These are phyloP conservation scores for Iphiclides podalirius DNA, from an alignment of 2,888 invertebrate species.

Conservation along the genomic window DNA sequence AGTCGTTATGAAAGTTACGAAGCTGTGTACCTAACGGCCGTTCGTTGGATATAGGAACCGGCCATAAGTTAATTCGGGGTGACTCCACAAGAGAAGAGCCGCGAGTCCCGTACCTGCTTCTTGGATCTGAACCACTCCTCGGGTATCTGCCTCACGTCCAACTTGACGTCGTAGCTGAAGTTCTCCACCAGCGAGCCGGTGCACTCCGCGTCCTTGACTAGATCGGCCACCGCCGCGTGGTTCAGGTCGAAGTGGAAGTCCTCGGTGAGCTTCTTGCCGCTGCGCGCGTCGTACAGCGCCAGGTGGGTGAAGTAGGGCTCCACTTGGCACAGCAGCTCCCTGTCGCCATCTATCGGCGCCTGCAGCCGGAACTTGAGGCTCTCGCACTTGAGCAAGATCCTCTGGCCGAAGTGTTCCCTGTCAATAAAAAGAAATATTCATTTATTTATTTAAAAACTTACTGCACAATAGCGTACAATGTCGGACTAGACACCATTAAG, in stretches of 20 bases:
- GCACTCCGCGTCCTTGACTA: slow-evolving; percentile 71
- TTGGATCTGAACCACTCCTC: slow-evolving; percentile 87
- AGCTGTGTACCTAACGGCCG: too few species aligned
- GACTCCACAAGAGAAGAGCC: too few species aligned
- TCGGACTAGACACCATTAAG: too few species aligned
- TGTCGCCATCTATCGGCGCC: slow-evolving; percentile 87
- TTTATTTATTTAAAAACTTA: too few species aligned
- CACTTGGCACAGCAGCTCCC: slow-evolving; percentile 88
- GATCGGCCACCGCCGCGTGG: slow-evolving; percentile 83
- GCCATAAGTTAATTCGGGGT: too few species aligned
- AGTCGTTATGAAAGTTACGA: too few species aligned
- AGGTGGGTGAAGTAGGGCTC: slow-evolving; percentile 96
- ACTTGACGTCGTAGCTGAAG: slow-evolving; percentile 77
- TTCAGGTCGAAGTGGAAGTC: slow-evolving; percentile 95
- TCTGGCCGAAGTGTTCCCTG: slow-evolving; percentile 92
- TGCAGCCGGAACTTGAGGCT: slow-evolving; percentile 91
- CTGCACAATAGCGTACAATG: too few species aligned
- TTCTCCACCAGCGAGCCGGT: slow-evolving; percentile 74
- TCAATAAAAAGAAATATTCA: slow-evolving; percentile 34
- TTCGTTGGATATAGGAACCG: too few species aligned
- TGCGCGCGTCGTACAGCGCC: slow-evolving; percentile 93
- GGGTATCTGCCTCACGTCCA: slow-evolving; percentile 85
- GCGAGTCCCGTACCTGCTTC: slow-evolving; percentile 83
- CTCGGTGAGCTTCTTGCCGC: slow-evolving; percentile 93
- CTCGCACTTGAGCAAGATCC: slow-evolving; percentile 91